Percentiles rank a stretch among this genome's conserved stretches.
These are phyloP conservation scores for Ploceus nigricollis DNA, from an alignment of 2,113 vertebrate species.

Conservation along the genomic window DNA sequence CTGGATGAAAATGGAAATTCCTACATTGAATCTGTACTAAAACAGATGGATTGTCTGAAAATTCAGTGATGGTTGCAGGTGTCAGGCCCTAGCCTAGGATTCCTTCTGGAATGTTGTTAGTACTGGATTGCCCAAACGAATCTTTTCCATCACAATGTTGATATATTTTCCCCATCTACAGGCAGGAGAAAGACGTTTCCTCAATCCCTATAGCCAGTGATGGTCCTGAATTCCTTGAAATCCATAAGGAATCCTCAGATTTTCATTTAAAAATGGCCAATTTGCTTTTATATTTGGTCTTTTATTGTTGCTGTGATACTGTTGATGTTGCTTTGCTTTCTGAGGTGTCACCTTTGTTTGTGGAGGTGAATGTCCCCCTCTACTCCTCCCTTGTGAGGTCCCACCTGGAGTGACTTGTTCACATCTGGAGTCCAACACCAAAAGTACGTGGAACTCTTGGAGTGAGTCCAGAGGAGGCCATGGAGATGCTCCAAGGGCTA, in stretches of 20 bases:
- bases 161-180: background rate
- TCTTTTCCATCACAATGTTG: background rate
- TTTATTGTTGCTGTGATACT: background rate
- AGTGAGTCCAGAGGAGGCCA: background rate
- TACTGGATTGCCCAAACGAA: background rate
- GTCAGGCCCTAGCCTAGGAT: background rate
- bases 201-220: rapidly evolving
- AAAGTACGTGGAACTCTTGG: background rate
- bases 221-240: background rate
- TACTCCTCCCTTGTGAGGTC: rapidly evolving
- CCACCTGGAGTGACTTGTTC: background rate
- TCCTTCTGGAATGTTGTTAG: background rate
- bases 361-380: background rate
- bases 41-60: background rate
- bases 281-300: background rate
- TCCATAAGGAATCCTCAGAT: background rate
- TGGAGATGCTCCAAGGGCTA: background rate
- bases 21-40: rapidly evolving
- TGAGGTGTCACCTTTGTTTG: background rate
- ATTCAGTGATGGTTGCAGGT: background rate
- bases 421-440: no score
- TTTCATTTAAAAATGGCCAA: background rate
- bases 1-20: background rate
- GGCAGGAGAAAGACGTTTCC: background rate
- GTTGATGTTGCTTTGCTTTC: background rate